A percentile compares a stretch with the other conserved stretches of the same genome.
These are phyloP conservation scores for Macrochelys suwanniensis DNA, from an alignment of 2,797 vertebrate genomes.

Conservation along the genomic window DNA sequence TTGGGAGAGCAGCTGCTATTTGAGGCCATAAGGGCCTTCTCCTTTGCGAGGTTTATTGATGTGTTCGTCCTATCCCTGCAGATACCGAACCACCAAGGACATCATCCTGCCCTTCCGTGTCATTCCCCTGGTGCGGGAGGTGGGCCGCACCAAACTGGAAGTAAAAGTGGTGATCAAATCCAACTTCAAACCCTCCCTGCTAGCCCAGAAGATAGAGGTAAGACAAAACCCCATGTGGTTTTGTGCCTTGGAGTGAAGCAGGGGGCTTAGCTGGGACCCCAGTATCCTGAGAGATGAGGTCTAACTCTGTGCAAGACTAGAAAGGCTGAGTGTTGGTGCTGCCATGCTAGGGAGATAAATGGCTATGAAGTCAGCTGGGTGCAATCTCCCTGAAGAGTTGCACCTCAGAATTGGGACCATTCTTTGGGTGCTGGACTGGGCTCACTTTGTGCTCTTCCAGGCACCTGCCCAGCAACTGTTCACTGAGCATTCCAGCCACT, in stretches of 20 bases:
- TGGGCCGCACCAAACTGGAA: conserved; percentile 97
- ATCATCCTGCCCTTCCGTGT: conserved; percentile 99
- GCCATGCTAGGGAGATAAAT: background rate
- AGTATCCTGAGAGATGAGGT: background rate
- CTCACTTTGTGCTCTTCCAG: background rate
- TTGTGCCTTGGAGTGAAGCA: background rate
- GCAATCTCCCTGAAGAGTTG: background rate
- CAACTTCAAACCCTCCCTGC: conserved; percentile 97
- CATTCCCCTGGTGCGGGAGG: conserved; percentile 96
- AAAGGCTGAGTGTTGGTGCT: background rate
- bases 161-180: conserved; percentile 99
- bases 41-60: background rate
- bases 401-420: background rate
- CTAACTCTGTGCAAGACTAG: background rate
- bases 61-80: conserved; percentile 61
- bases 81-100: conserved; percentile 99
- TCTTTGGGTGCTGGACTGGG: background rate
- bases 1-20: background rate
- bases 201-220: conserved; percentile 99
- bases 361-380: background rate
- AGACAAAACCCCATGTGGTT: conserved; percentile 1
- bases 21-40: background rate
- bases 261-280: background rate
- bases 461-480: background rate
- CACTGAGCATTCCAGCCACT: background rate